Conservation (phyloP, 2,888 invertebrate species). For the Pandemis heparana region DNA sequence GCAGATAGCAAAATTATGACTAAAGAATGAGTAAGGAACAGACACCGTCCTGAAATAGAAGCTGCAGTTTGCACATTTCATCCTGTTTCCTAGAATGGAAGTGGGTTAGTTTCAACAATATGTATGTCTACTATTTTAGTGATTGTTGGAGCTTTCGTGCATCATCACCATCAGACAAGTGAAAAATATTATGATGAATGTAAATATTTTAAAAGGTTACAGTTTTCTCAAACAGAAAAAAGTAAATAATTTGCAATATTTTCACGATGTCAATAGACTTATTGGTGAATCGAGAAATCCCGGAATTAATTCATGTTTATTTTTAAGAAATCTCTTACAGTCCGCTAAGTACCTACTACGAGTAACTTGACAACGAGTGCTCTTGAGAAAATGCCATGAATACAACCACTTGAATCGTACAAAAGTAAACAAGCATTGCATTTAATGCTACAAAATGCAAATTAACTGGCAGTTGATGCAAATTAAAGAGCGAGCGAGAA, state of each 20-base stretch:
- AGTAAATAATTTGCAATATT: background rate
- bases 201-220: background rate
- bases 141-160: background rate
- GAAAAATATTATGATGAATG: background rate
- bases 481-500: conserved; percentile 15
- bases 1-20: conserved; percentile 40
- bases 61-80: conserved; percentile 54
- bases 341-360: conserved; percentile 10
- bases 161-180: too few species aligned
- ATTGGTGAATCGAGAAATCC: background rate
- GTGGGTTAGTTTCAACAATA: conserved; percentile 63
- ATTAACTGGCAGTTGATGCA: conserved; percentile 4
- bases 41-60: conserved; percentile 56
- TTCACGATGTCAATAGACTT: background rate
- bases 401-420: background rate
- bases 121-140: conserved; percentile 38
- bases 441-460: conserved; percentile 5
- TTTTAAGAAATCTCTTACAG: background rate
- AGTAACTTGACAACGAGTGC: conserved; percentile 14
- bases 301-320: background rate
- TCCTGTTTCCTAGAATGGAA: conserved; percentile 61
- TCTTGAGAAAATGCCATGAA: conserved; percentile 23
- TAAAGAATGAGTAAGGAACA: conserved; percentile 61
- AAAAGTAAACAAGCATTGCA: conserved; percentile 9
- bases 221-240: background rate